Evolutionary conservation across 2,797 vertebrate species (phyloP).

Genomic region (Bovichtus variegatus): DNA sequence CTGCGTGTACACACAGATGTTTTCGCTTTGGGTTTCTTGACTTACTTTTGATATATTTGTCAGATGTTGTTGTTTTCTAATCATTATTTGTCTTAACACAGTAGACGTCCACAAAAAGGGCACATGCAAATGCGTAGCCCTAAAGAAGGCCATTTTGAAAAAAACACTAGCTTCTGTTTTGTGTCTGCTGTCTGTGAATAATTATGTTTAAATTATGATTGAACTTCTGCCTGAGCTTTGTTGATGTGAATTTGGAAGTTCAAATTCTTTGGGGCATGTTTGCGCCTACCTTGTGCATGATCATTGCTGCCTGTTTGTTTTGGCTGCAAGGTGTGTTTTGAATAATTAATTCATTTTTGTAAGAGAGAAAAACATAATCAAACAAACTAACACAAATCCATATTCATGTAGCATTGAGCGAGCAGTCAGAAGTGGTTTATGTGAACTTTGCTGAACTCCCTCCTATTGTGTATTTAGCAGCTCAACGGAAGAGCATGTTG

Average conservation of each 20-base stretch:
- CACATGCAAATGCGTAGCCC: constrained; percentile 4
- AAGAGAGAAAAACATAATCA: constrained; percentile 22
- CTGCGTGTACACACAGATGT: background rate
- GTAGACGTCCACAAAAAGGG: background rate
- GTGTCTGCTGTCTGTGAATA: constrained; percentile 24
- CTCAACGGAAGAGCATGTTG: constrained; percentile 64
- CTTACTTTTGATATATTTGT: constrained; percentile 3
- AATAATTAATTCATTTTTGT: constrained; percentile 51
- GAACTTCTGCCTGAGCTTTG: constrained; percentile 31
- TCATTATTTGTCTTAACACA: constrained; percentile 2
- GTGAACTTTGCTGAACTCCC: constrained; percentile 74
- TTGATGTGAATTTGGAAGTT: constrained; percentile 45
- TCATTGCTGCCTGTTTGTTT: constrained; percentile 60
- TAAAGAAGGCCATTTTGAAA: constrained; percentile 21
- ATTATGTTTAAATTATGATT: constrained; percentile 30
- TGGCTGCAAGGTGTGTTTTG: constrained; percentile 61
- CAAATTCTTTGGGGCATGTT: constrained; percentile 29
- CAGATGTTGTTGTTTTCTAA: constrained; percentile 11
- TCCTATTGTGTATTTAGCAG: constrained; percentile 71
- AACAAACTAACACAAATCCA: constrained; percentile 56
- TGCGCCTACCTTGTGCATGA: constrained; percentile 35
- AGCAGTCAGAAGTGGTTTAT: constrained; percentile 65
- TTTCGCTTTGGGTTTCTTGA: background rate
- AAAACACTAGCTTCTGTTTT: constrained; percentile 24
- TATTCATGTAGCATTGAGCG: constrained; percentile 64